Conservation (phyloP, 2,888 invertebrate genomes). For the Protonemura montana region DNA sequence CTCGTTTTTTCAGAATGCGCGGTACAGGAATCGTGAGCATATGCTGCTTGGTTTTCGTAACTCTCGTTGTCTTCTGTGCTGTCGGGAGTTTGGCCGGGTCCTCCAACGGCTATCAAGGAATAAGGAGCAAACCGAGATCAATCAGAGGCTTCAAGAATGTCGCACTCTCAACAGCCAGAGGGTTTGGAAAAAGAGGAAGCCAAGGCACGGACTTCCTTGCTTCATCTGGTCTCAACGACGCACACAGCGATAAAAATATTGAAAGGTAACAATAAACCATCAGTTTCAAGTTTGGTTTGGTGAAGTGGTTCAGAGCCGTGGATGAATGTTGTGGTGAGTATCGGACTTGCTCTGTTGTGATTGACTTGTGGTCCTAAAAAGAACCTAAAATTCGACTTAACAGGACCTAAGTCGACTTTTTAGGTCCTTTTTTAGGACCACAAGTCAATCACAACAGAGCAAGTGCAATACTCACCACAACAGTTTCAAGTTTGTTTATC, state of each 20-base stretch:
- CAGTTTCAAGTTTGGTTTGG: neutral
- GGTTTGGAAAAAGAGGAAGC: constrained; percentile 68
- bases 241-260: neutral
- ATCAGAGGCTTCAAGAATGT: constrained; percentile 72
- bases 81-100: neutral
- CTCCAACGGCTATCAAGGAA: constrained; percentile 37
- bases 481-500: no score
- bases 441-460: no score
- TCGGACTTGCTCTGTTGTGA: no score
- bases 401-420: no score
- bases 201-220: constrained; percentile 16
- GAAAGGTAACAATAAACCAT: neutral
- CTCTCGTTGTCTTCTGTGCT: constrained; percentile 28
- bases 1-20: constrained; percentile 29
- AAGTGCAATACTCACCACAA: no score
- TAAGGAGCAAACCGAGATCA: constrained; percentile 60
- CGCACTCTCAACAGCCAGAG: constrained; percentile 68
- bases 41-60: constrained; percentile 29
- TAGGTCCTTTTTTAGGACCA: no score
- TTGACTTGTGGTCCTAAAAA: no score
- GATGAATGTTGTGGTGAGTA: no score
- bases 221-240: neutral
- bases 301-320: no score
- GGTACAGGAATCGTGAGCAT: constrained; percentile 13
- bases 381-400: no score